Conservation (phyloP, 2,797 vertebrate species). For the Sandelia bainsii region DNA sequence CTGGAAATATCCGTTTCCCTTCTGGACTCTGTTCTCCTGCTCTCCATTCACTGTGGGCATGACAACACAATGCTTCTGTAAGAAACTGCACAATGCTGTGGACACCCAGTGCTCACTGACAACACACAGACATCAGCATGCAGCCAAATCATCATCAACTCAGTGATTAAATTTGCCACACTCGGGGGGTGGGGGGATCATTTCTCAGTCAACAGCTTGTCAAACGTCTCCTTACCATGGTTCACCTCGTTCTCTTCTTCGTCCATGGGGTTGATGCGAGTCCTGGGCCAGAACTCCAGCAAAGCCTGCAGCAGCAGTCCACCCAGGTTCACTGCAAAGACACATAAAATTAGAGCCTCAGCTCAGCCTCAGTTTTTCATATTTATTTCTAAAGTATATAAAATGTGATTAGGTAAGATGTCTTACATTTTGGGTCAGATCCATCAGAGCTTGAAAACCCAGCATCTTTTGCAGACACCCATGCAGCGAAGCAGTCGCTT, state of each 20-base stretch:
- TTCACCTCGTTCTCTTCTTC: constrained; percentile 98
- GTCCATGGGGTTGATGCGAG: constrained; percentile 96
- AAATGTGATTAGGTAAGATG: background rate
- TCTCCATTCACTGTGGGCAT: constrained; percentile 92
- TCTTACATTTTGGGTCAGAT: constrained; percentile 96
- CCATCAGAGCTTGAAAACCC: constrained; percentile 97
- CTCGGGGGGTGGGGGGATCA: background rate
- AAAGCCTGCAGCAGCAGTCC: constrained; percentile 96
- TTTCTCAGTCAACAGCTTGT: background rate
- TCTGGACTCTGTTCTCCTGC: constrained; percentile 95
- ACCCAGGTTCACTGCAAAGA: constrained; percentile 92
- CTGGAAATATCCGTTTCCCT: constrained; percentile 98
- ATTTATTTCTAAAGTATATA: background rate
- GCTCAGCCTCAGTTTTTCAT: background rate
- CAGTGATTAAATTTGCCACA: background rate
- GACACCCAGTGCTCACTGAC: background rate
- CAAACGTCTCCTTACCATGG: constrained; percentile 86
- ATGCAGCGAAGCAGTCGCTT: constrained; percentile 98
- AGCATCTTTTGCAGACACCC: constrained; percentile 98
- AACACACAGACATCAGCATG: background rate
- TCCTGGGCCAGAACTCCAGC: constrained; percentile 98
- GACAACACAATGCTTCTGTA: constrained; percentile 4
- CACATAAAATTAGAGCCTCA: background rate
- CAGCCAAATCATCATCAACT: background rate
- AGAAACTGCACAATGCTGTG: constrained; percentile 8